These are phyloP conservation scores for Dendronephthya gigantea DNA, from an alignment of 64 coral and sea anemone genomes.

Conservation along the genomic window DNA sequence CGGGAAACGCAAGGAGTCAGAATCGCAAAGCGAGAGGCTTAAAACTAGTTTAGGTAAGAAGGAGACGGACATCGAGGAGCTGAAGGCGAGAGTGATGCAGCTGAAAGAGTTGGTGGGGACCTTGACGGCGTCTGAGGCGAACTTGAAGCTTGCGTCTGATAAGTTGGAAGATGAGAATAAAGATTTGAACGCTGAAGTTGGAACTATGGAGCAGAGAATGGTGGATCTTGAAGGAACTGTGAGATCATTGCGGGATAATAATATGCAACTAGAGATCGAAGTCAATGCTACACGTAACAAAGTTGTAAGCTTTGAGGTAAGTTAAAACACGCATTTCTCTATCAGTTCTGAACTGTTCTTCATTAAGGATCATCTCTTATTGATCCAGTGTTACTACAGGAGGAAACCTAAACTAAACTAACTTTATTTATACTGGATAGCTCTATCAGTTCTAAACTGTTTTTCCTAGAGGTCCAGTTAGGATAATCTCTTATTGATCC, in stretches of 20 bases:
- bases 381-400: no score
- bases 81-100: neutral
- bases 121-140: neutral
- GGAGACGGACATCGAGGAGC: neutral
- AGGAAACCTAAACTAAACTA: no score
- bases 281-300: neutral
- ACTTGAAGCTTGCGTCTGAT: neutral
- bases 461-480: no score
- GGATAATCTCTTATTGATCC: no score
- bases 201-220: neutral
- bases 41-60: neutral
- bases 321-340: no score
- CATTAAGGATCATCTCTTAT: no score
- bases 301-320: neutral
- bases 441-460: no score
- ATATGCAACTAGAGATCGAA: neutral
- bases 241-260: neutral
- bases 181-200: neutral
- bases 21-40: neutral
- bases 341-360: no score
- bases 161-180: conserved; percentile 1
- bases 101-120: neutral
- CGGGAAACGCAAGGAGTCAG: neutral
- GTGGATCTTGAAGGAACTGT: neutral
- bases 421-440: no score